Base-by-base conservation (phyloP, 2,113 vertebrate genomes). In the Meleagris gallopavo region DNA sequence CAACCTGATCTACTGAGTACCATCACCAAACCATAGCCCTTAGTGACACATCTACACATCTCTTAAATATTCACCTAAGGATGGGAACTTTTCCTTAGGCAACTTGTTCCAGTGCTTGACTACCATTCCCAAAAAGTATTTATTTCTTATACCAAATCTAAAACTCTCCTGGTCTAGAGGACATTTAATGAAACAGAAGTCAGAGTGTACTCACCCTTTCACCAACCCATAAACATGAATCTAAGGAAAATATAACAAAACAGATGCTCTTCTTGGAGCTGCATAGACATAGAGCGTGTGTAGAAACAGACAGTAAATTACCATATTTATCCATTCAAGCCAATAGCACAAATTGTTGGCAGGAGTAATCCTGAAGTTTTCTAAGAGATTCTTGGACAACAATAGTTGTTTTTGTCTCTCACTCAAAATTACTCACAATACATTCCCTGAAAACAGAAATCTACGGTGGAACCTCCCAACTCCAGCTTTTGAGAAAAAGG, bases 241-340 rank as follows among this genome's bases (percentile, higher is more conserved):
- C 10, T 86, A 24, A 52, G 58, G 15, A 69, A 87, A 75, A 79
- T 4, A 41, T 4, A 76, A 32, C 27, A 70, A 57, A 88, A 13
- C 6, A 73, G 11, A 79, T 3, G 2, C 15, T 80, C 83, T 88
- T 70, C 27, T 61, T 73, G 55, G 40, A 58, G 7, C 15, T 70
- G 14, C 12, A 70, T 58, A 70, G 45, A 43, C 9, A n/a, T 0
- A 60, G 14, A 71, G 2, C 1, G n/a, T 11, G 6, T 38, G 6
- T 45, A 50, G 70, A 89, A 78, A 7, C 16, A 81, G 22, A 61
- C 4, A 61, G 34, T 22, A 81, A 55, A 66, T 34, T 45, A n/a
- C 3, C 6, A 4, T 22, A 30, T 65, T 69, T 89, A 60, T 40
- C 12, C 30, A 62, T 15, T 40, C 3, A 86, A 84, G 70, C 4